Evolutionary conservation across 2,113 vertebrate genomes (phyloP).

Genomic region (Gadus macrocephalus): DNA sequence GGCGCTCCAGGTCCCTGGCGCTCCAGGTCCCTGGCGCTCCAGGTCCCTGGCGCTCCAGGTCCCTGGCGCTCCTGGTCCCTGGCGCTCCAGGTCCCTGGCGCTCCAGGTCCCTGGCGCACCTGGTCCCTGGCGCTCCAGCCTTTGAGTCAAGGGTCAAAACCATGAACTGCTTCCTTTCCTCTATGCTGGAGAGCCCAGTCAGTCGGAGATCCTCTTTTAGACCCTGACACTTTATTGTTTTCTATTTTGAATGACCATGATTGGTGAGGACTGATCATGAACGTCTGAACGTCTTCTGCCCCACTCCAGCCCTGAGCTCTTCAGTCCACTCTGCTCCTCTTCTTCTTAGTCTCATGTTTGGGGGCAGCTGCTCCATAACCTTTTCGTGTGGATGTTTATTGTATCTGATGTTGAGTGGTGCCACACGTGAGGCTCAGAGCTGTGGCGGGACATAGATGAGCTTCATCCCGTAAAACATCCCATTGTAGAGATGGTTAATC

Average conservation of each 20-base stretch:
- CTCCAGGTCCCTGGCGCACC: conserved; percentile 1
- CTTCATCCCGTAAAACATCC: conserved; percentile 54
- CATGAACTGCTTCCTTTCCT: conserved; percentile 21
- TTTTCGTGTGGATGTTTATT: not conserved
- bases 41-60: not conserved
- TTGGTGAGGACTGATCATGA: no score
- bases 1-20: not conserved
- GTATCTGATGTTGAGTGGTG: not conserved
- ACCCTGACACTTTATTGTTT: no score
- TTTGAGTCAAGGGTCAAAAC: conserved; percentile 21
- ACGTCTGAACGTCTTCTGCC: no score
- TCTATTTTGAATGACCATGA: no score
- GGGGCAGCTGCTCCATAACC: not conserved
- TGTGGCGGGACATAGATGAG: conserved; percentile 47
- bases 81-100: not conserved
- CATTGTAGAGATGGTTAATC: conserved; percentile 56
- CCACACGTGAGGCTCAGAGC: not conserved
- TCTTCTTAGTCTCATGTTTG: not conserved
- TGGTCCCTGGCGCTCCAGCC: conserved; percentile 9
- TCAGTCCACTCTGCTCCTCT: no score
- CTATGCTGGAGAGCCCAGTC: not conserved
- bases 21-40: not conserved
- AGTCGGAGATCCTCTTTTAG: no score
- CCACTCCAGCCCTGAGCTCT: no score
- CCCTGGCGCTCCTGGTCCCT: conserved; percentile 4